Evolutionary conservation across 2,888 invertebrate genomes (phyloP).

Genomic region (Eristalis pertinax): DNA sequence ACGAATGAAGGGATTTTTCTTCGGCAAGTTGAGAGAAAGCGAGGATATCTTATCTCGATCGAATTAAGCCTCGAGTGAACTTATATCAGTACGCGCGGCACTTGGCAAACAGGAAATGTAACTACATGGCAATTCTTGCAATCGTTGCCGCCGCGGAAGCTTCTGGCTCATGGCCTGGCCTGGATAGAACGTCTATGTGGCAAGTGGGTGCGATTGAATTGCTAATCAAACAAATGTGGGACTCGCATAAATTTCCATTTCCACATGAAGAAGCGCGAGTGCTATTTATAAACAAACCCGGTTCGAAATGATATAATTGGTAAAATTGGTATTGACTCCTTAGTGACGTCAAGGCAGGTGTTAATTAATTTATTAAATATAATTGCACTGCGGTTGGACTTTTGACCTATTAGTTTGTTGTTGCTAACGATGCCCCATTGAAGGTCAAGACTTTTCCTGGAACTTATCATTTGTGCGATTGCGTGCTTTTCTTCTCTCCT

Average conservation of each 20-base stretch:
- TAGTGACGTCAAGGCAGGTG: background rate
- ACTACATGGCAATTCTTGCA: background rate
- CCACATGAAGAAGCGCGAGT: background rate
- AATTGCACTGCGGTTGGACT: background rate
- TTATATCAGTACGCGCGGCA: background rate
- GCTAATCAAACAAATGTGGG: background rate
- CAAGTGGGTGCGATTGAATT: background rate
- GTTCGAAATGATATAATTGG: background rate
- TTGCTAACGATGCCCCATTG: background rate
- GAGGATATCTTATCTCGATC: constrained; percentile 30
- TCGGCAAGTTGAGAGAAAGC: background rate
- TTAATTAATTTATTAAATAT: background rate
- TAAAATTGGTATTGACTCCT: background rate
- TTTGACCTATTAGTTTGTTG: background rate
- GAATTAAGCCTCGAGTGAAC: constrained; percentile 6
- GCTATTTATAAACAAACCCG: background rate
- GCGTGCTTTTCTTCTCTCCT: no score
- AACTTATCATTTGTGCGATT: no score
- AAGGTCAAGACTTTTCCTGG: background rate
- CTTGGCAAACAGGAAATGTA: background rate
- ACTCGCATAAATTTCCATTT: background rate
- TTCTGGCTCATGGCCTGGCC: background rate
- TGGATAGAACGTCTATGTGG: background rate
- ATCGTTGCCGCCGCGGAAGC: background rate
- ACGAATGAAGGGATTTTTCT: background rate